Conservation (phyloP, 2,888 invertebrate genomes). For the Bibio marci region DNA sequence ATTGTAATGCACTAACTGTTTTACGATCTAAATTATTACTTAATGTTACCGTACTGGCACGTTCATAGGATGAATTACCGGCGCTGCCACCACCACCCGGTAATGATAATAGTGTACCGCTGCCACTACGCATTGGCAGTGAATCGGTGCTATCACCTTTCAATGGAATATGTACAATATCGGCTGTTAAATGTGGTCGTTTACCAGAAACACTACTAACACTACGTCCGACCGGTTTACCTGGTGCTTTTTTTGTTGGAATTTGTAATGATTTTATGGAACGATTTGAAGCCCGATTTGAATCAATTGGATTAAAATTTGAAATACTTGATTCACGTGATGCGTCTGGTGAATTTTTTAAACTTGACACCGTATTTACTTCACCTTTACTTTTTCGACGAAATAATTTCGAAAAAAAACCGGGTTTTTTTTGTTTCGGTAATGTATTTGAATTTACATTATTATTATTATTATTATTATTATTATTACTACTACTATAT, state of each 20-base stretch:
- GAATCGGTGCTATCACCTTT: conserved; percentile 38
- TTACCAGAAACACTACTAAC: conserved; percentile 43
- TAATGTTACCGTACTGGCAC: conserved; percentile 25
- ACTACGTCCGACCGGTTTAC: conserved; percentile 37
- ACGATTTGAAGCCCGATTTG: conserved; percentile 21
- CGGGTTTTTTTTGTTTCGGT: conserved; percentile 40
- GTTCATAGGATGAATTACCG: conserved; percentile 16
- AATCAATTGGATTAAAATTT: conserved; percentile 20
- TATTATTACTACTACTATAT: too few relatives aligned
- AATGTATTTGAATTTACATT: conserved; percentile 24
- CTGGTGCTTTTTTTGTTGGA: conserved; percentile 27
- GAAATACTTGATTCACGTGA: conserved; percentile 23
- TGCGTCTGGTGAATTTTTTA: conserved; percentile 7
- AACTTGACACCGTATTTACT: conserved; percentile 11
- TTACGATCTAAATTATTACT: conserved; percentile 25
- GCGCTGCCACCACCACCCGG: conserved; percentile 29
- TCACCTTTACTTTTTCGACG: conserved; percentile 36
- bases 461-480: too few relatives aligned
- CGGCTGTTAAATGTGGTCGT: conserved; percentile 35
- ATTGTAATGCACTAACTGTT: conserved; percentile 28
- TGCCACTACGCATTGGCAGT: conserved; percentile 22
- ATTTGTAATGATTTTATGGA: conserved; percentile 21
- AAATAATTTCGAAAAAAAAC: conserved; percentile 46
- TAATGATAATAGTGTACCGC: conserved; percentile 25
- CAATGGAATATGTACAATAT: conserved; percentile 47